These are phyloP conservation scores for Hydrozoanthus gracilis DNA, from an alignment of 92 coral and sea anemone genomes.

Conservation along the genomic window DNA sequence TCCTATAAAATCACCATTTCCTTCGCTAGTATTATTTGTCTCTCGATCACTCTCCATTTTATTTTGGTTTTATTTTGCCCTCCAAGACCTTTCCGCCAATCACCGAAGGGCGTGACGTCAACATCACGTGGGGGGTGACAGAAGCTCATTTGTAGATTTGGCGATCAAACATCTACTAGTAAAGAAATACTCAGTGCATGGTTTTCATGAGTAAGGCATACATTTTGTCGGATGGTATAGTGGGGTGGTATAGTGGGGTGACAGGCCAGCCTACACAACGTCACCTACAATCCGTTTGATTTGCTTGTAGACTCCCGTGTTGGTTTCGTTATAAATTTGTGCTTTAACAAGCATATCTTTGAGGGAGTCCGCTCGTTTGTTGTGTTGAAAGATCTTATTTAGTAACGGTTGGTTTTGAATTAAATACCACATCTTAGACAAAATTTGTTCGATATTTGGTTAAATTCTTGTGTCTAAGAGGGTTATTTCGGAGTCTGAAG, in stretches of 20 bases:
- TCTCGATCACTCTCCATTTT: conserved; percentile 11
- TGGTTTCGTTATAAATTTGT: not conserved
- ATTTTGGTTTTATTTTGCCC: conserved; percentile 16
- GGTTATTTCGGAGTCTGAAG: not conserved
- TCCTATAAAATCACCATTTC: conserved; percentile 10
- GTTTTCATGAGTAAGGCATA: not conserved
- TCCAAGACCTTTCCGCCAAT: conserved; percentile 12
- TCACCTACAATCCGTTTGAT: too few relatives aligned
- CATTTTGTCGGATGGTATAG: too few relatives aligned
- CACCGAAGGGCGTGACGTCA: conserved; percentile 27
- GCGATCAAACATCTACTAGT: not conserved
- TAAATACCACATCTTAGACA: not conserved
- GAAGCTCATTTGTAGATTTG: conserved; percentile 5
- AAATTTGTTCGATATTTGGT: not conserved
- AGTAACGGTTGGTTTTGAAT: not conserved
- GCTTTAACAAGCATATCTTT: not conserved
- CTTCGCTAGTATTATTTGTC: conserved; percentile 24
- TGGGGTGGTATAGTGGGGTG: too few relatives aligned
- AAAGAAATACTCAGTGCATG: not conserved
- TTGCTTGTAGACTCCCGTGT: not conserved
- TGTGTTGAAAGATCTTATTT: conserved; percentile 5
- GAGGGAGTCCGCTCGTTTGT: conserved; percentile 6
- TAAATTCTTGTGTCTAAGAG: not conserved
- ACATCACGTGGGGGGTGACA: conserved; percentile 29
- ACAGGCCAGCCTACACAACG: too few relatives aligned